A percentile compares a stretch with the other conserved stretches of the same genome.
Conservation (phyloP, 2,113 vertebrate genomes). For the Sinosuthora webbiana region DNA sequence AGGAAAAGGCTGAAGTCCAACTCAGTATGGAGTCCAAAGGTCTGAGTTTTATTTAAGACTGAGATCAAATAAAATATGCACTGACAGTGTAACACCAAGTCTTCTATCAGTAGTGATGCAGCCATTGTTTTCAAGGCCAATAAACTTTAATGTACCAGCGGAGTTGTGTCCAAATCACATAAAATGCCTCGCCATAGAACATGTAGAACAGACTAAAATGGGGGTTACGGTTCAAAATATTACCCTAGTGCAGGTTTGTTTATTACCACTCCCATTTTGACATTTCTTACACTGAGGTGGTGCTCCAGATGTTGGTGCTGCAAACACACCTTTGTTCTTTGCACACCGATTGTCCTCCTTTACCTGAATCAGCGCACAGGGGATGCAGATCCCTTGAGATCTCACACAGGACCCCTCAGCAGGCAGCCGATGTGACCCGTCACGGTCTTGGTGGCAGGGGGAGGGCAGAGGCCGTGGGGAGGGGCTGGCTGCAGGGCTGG, state of each 20-base stretch:
- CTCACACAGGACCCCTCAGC: background rate
- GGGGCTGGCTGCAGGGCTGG: background rate
- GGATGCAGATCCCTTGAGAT: background rate
- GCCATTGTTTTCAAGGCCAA: conserved; percentile 38
- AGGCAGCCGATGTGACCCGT: background rate
- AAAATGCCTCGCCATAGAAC: conserved; percentile 43
- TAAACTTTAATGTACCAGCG: conserved; percentile 54
- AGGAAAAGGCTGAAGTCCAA: conserved; percentile 69
- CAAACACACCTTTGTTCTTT: background rate
- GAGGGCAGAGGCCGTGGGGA: background rate
- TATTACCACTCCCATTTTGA: background rate
- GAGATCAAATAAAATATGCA: conserved; percentile 63
- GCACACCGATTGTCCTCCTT: background rate
- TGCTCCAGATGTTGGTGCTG: background rate
- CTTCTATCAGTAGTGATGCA: conserved; percentile 1
- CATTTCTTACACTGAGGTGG: background rate
- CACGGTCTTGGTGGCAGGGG: fast-evolving
- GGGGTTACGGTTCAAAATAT: background rate
- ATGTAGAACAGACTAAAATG: conserved; percentile 16
- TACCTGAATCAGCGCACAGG: background rate
- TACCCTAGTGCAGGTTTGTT: background rate
- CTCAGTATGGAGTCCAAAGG: conserved; percentile 4
- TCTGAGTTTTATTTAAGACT: conserved; percentile 67
- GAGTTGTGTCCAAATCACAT: conserved; percentile 54
- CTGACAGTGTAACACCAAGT: background rate